phyloP scores from a whole-genome alignment of 2,797 vertebrate genomes.

The Megaceryle alcyon region DNA sequence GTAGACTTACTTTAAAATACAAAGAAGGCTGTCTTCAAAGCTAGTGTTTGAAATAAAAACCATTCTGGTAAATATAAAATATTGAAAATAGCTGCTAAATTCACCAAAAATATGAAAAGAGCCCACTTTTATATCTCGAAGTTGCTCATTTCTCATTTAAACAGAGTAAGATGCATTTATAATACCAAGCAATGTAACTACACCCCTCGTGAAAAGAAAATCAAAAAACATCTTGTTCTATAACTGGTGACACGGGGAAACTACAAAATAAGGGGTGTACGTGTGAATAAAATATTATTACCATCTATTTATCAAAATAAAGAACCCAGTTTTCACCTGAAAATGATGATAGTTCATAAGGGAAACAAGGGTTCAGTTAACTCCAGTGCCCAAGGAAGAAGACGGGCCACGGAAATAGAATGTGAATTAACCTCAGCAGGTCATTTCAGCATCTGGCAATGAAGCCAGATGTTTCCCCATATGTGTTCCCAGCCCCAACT shows the following conservation, averaged over 20 bases:
- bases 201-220: not conserved
- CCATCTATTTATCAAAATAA: not conserved
- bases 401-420: not conserved
- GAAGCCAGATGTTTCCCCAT: not conserved
- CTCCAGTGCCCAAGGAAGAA: not conserved
- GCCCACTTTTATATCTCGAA: not conserved
- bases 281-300: not conserved
- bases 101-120: not conserved
- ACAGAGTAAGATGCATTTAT: not conserved
- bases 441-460: not conserved
- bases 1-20: not conserved
- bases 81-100: not conserved
- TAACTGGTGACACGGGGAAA: not conserved
- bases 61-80: not conserved
- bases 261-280: not conserved
- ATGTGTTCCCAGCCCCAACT: not conserved
- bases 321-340: not conserved
- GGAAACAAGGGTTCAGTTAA: not conserved
- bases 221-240: not conserved
- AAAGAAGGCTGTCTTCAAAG: not conserved
- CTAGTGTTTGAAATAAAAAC: not conserved
- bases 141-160: not conserved
- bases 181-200: not conserved
- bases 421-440: not conserved
- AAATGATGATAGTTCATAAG: not conserved